Percentiles rank a stretch among this genome's conserved stretches.
Conservation (phyloP, 2,113 vertebrate genomes). For the Ibidorhyncha struthersii region DNA sequence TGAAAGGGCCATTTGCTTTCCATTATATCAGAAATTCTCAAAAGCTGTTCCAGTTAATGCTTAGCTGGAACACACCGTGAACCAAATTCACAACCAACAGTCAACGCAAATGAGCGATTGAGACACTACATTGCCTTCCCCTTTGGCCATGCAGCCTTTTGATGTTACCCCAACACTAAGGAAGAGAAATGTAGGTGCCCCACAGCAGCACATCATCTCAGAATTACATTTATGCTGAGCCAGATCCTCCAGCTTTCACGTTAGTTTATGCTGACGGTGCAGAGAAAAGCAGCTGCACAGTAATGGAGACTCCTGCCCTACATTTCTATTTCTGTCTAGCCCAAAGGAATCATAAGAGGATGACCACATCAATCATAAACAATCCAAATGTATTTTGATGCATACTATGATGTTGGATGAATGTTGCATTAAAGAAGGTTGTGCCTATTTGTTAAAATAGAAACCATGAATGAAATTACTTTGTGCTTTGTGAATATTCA, state of each 20-base stretch:
- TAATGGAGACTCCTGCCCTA: constrained; percentile 57
- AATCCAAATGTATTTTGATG: constrained; percentile 36
- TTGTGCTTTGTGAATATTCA: constrained; percentile 9
- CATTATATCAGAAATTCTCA: not conserved
- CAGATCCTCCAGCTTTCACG: not conserved
- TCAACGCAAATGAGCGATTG: rapidly evolving
- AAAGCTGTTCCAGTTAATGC: not conserved
- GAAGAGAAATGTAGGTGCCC: constrained; percentile 1
- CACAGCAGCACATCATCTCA: constrained; percentile 10
- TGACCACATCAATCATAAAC: constrained; percentile 59
- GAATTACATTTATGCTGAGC: constrained; percentile 45
- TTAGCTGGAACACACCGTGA: not conserved
- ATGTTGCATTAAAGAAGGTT: not conserved
- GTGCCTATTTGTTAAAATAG: not conserved
- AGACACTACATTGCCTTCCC: not conserved
- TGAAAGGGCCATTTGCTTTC: not conserved
- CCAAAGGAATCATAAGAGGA: constrained; percentile 27
- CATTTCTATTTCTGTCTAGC: constrained; percentile 55
- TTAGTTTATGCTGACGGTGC: constrained; percentile 51
- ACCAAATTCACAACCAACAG: not conserved
- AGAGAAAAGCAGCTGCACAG: constrained; percentile 53
- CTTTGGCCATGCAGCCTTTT: not conserved
- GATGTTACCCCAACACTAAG: not conserved
- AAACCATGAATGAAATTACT: not conserved
- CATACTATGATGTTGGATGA: not conserved